Conservation (phyloP, 2,797 vertebrate genomes). For the Periophthalmus magnuspinnatus region DNA sequence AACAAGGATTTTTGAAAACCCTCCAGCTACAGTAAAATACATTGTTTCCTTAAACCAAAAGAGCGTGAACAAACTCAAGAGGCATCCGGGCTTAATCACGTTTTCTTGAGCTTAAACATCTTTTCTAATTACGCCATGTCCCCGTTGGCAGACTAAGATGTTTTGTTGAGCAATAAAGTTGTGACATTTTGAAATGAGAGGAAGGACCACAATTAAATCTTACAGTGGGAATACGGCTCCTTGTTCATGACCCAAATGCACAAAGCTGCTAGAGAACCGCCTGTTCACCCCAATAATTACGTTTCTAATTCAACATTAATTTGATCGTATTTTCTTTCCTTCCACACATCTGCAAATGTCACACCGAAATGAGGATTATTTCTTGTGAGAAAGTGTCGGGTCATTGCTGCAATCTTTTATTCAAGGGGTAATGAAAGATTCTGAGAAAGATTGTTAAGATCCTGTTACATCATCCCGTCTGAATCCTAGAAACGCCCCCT, state of each 20-base stretch:
- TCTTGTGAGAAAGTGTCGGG: conserved; percentile 12
- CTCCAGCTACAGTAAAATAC: conserved; percentile 19
- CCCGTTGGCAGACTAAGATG: conserved; percentile 48
- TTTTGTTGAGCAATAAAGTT: conserved; percentile 53
- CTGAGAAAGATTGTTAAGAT: neutral
- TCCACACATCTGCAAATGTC: conserved; percentile 48
- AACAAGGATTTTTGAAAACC: conserved; percentile 4
- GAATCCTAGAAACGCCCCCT: neutral
- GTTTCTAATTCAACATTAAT: conserved; percentile 36
- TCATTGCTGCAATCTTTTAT: conserved; percentile 12
- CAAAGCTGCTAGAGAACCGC: conserved; percentile 29
- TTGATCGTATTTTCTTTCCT: conserved; percentile 14
- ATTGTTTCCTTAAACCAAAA: conserved; percentile 12
- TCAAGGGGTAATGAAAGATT: neutral
- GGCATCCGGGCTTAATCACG: conserved; percentile 45
- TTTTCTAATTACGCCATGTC: conserved; percentile 61
- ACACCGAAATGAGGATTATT: conserved; percentile 43
- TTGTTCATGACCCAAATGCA: conserved; percentile 33
- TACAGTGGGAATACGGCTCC: conserved; percentile 39
- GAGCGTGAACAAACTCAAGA: conserved; percentile 47
- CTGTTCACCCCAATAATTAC: conserved; percentile 27
- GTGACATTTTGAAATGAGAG: conserved; percentile 61
- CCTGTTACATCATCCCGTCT: neutral
- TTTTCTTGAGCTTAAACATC: conserved; percentile 58
- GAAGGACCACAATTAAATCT: conserved; percentile 51